These are phyloP conservation scores for Meteorus sp. DNA, from an alignment of 1,140 invertebrate genomes.

Conservation along the genomic window DNA sequence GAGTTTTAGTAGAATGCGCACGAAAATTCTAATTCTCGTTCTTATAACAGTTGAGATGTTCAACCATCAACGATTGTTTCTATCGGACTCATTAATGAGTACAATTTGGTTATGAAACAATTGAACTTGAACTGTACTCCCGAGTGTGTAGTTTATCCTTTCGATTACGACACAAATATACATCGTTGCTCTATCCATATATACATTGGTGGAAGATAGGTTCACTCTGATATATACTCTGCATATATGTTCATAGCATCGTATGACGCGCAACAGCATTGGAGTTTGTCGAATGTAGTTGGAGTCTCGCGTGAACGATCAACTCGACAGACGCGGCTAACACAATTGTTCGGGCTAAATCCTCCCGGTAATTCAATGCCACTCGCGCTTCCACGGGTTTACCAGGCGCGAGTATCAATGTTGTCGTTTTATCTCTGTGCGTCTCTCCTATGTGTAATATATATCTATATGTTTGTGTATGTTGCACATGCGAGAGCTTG, in stretches of 20 bases:
- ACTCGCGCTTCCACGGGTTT: conserved; percentile 26
- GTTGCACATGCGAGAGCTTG: no score
- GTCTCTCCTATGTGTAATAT: background rate
- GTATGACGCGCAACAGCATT: background rate
- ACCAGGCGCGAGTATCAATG: conserved; percentile 13
- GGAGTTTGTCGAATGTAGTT: conserved; percentile 23
- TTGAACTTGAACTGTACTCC: no score
- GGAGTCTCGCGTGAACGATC: conserved; percentile 30
- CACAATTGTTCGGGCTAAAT: conserved; percentile 30
- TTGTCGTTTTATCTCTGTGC: conserved; percentile 20
- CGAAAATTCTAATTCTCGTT: no score
- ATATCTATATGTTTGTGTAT: no score
- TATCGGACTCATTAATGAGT: no score
- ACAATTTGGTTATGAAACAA: no score
- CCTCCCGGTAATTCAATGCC: conserved; percentile 33
- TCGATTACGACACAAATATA: conserved; percentile 8
- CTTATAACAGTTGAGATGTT: no score
- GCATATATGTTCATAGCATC: background rate
- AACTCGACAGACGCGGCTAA: conserved; percentile 31
- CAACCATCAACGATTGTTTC: no score
- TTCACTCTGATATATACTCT: no score
- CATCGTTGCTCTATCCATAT: no score
- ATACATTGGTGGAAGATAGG: no score
- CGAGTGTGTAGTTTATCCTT: background rate
- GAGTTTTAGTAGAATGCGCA: no score